Evolutionary conservation across 2,113 vertebrate species (phyloP), one percentile per base, ranked within the genome.

Genomic region (Carollia perspicillata): DNA sequence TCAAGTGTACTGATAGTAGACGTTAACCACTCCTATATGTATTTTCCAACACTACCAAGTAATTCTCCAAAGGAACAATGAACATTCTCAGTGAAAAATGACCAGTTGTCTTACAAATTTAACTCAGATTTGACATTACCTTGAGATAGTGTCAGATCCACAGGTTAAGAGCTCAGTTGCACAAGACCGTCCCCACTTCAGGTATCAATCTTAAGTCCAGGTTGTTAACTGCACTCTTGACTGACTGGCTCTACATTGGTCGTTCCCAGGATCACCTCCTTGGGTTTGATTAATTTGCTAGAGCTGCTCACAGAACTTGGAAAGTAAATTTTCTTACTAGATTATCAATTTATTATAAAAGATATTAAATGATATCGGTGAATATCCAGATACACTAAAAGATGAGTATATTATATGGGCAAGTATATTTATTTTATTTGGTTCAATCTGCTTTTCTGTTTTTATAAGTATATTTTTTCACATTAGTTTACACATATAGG

Each of bases 341-440:
- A 49, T 44, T 18, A 44, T 26, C 37, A 30, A 26, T 63, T 81
- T 81, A 63, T 66, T n/a, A 35, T 28, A 47, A 78, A 84, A 6
- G 11, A 47, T 65, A n/a, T 66, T 66, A n/a, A 18, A 84, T 4
- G 20, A 66, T 65, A 66, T 22, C 11, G 26, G 30, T 9, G 20
- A 84, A 49, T 8, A 49, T 83, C 83, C 8, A 26, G n/a, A 66
- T 79, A 47, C 51, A 91, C 23, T 90, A 40, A 58, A 90, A 84
- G 86, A 23, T n/a, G 1, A 93, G 6, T 8, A 37, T 92, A n/a
- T 58, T 88, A 35, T 69, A 3, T 8, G 12, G 37, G 33, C 16
- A 55, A 86, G 8, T 96, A 16, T 92, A 87, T 87, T 94, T 88
- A 72, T 60, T 94, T 79, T 93, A 86, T 94, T 96, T 90, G 4